These are phyloP conservation scores for Caranx melampygus DNA, from an alignment of 2,113 vertebrate species.

Conservation along the genomic window DNA sequence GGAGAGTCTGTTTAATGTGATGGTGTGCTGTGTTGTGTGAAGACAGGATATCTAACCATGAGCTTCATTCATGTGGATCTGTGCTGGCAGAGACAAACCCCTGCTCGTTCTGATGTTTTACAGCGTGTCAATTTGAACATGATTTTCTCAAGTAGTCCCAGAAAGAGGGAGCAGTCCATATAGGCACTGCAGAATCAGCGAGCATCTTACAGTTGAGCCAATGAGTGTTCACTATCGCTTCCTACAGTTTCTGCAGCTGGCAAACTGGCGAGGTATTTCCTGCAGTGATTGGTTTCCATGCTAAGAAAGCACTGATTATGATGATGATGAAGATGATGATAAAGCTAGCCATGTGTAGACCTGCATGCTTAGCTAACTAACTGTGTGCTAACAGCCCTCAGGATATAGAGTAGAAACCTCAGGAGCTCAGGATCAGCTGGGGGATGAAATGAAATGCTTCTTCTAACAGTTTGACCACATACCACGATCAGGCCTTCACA, in stretches of 20 bases:
- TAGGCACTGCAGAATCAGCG: slow-evolving; percentile 95
- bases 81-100: slow-evolving; percentile 82
- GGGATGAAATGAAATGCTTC: background rate
- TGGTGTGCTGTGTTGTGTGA: slow-evolving; percentile 10
- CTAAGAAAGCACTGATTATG: slow-evolving; percentile 89
- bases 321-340: slow-evolving; percentile 38
- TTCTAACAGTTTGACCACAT: no score
- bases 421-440: slow-evolving; percentile 1
- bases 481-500: no score
- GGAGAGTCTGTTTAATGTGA: background rate
- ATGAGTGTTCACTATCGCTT: slow-evolving; percentile 96
- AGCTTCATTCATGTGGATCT: slow-evolving; percentile 22
- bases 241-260: slow-evolving; percentile 92
- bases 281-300: slow-evolving; percentile 97
- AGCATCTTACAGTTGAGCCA: slow-evolving; percentile 95
- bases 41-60: background rate
- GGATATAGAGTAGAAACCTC: background rate
- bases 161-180: slow-evolving; percentile 96
- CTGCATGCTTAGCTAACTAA: slow-evolving; percentile 93
- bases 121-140: slow-evolving; percentile 97
- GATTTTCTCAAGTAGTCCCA: slow-evolving; percentile 97
- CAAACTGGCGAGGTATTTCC: slow-evolving; percentile 98
- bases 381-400: slow-evolving; percentile 36
- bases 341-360: slow-evolving; percentile 90
- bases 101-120: slow-evolving; percentile 96